These are phyloP conservation scores for Hippocampus guttulatus DNA, from an alignment of 2,113 vertebrate genomes.

Conservation along the genomic window DNA sequence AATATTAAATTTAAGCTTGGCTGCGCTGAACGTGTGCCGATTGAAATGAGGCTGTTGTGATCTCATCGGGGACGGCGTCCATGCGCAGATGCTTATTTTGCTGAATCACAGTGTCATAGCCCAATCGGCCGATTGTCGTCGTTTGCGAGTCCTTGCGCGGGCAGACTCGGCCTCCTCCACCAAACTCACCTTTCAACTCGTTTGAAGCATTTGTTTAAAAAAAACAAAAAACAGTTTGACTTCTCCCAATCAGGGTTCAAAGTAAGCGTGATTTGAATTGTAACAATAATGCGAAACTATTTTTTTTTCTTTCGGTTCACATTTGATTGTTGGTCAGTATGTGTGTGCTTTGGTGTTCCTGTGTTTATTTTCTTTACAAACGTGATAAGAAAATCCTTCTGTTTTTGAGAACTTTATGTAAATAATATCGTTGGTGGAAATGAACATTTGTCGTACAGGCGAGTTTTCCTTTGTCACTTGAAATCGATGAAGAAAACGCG, in stretches of 20 bases:
- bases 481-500: conserved; percentile 59
- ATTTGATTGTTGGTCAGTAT: conserved; percentile 71
- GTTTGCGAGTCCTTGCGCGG: conserved; percentile 22
- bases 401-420: conserved; percentile 72
- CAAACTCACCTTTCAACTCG: conserved; percentile 64
- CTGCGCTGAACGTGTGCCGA: conserved; percentile 21
- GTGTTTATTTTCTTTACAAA: conserved; percentile 67
- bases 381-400: conserved; percentile 57
- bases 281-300: conserved; percentile 65
- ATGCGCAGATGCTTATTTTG: conserved; percentile 9
- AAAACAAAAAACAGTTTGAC: conserved; percentile 55
- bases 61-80: conserved; percentile 23
- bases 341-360: conserved; percentile 70
- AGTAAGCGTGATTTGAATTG: conserved; percentile 66
- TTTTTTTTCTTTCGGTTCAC: conserved; percentile 65
- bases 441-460: conserved; percentile 65
- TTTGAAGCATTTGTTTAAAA: conserved; percentile 66
- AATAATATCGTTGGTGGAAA: conserved; percentile 67
- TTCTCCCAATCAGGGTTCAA: conserved; percentile 72
- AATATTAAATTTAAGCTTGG: conserved; percentile 43
- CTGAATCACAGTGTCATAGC: conserved; percentile 30
- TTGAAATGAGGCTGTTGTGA: conserved; percentile 28
- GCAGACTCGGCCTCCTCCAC: conserved; percentile 53
- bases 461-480: conserved; percentile 72
- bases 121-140: conserved; percentile 21